These are phyloP conservation scores for Eubasilissa regina DNA, from an alignment of 1,140 invertebrate genomes.

Conservation along the genomic window DNA sequence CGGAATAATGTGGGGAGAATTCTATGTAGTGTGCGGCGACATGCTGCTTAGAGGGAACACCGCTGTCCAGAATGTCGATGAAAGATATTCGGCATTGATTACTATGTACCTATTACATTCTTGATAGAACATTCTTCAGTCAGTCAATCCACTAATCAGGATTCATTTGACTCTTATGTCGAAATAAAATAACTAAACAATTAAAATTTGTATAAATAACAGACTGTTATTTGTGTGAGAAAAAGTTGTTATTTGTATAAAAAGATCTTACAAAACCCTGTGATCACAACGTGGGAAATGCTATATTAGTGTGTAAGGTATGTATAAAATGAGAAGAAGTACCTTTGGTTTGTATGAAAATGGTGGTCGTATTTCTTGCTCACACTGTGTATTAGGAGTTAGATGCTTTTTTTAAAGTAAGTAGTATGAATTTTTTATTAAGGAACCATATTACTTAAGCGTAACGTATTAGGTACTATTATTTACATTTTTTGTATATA, in stretches of 20 bases:
- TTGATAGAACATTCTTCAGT: no score
- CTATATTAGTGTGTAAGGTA: not conserved
- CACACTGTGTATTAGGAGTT: conserved; percentile 13
- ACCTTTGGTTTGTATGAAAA: conserved; percentile 8
- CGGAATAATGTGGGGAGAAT: no score
- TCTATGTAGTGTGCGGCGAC: no score
- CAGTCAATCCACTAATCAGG: no score
- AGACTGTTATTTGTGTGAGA: not conserved
- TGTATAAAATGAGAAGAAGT: not conserved
- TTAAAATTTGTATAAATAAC: conserved; percentile 4
- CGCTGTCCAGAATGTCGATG: no score
- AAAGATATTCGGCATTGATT: no score
- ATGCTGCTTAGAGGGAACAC: no score
- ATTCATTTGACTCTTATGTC: no score
- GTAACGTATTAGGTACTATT: not conserved
- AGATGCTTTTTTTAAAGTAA: conserved; percentile 7
- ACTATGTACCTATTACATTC: no score
- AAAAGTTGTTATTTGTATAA: no score
- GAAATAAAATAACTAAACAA: no score
- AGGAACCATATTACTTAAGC: conserved; percentile 5
- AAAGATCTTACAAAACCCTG: no score
- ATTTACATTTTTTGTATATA: conserved; percentile 13
- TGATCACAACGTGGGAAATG: conserved; percentile 13
- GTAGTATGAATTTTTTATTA: conserved; percentile 13
- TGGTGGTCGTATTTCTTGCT: not conserved